Base-by-base conservation (phyloP, 2,113 vertebrate genomes). In the Prolemur simus region DNA sequence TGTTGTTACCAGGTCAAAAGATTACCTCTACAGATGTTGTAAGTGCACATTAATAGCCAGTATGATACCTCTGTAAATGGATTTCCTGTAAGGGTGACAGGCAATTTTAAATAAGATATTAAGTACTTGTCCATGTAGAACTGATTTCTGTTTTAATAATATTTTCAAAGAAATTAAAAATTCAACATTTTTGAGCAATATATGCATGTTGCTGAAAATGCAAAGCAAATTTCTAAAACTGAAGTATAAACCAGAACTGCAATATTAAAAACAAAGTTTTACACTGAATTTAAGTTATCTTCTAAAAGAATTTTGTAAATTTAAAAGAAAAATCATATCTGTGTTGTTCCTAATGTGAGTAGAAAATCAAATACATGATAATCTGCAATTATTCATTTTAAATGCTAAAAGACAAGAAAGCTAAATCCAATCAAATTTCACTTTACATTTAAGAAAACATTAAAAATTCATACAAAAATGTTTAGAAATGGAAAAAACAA, bases 151-250 rank as follows among this genome's bases (percentile, higher is more conserved):
- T 86, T 89, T 83, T n/a, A 89, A 85, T 27, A 32, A 63, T 85
- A 66, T 85, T 88, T 88, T 95, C 45, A 85, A 94, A 81, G 82
- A 87, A 89, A 88, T 80, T n/a, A 91, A 95, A 92, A 74, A 83
- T 6, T 92, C 34, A 66, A 21, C 32, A 56, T 39, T 93, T 95
- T 90, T 84, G 0, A 92, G 64, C 73, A 96, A 94, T 60, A 49
- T 18, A 74, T 37, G 85, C 17, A 7, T 39, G 32, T 54, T 69
- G 83, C 21, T 63, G 18, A 71, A 90, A 94, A 92, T 18, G n/a
- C 71, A 89, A 76, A 84, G 49, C 74, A 85, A 95, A 84, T 91
- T 37, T 87, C 74, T 84, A 87, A 82, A 94, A 82, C 27, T 37
- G 64, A 94, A 93, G 71, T 77, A 76, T 45, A 94, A 78, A 82